Evolutionary conservation across 2,797 vertebrate genomes (phyloP).

Genomic region (Xenops minutus): DNA sequence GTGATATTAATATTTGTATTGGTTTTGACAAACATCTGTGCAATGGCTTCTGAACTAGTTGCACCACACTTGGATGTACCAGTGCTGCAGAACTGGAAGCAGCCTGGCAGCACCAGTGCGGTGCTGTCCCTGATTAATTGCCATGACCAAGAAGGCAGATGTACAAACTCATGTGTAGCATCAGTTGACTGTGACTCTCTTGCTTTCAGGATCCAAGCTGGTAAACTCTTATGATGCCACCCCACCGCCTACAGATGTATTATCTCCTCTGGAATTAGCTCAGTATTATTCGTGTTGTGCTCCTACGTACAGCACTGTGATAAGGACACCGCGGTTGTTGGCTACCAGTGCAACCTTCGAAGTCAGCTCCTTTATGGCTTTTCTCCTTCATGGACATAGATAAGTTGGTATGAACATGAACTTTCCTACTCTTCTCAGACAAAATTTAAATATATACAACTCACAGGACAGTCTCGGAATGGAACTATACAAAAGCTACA

Average conservation of each 20-base stretch:
- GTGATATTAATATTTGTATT: not conserved
- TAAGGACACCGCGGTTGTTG: not conserved
- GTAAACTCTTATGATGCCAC: not conserved
- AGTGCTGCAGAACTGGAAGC: not conserved
- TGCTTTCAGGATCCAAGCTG: not conserved
- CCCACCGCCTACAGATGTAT: not conserved
- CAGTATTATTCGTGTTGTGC: not conserved
- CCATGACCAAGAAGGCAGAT: not conserved
- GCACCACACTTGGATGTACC: not conserved
- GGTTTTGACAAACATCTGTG: not conserved
- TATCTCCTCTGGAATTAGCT: not conserved
- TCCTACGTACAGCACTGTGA: not conserved
- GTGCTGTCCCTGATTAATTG: not conserved
- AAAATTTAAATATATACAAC: not conserved
- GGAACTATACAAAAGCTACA: slow-evolving; percentile 28
- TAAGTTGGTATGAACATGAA: not conserved
- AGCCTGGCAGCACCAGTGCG: not conserved
- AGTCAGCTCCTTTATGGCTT: not conserved
- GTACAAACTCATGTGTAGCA: not conserved
- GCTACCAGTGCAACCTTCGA: not conserved
- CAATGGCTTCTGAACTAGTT: not conserved
- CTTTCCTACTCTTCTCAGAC: not conserved
- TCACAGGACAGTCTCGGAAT: not conserved
- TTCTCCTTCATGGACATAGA: not conserved
- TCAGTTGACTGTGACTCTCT: not conserved